Conservation (phyloP, 2,113 vertebrate species). For the Vidua chalybeata region DNA sequence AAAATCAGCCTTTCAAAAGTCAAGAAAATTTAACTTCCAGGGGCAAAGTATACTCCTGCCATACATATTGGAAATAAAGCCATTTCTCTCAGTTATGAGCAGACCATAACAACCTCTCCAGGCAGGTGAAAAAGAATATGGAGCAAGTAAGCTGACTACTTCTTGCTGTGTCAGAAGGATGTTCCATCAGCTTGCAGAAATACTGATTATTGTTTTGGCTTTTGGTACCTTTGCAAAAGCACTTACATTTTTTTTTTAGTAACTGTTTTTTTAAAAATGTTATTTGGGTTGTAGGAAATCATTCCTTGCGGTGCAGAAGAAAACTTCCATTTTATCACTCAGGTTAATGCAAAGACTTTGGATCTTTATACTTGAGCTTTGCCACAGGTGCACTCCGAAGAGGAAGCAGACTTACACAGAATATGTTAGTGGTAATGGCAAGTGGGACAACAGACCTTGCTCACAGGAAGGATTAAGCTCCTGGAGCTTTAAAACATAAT, state of each 20-base stretch:
- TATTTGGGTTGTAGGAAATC: not conserved
- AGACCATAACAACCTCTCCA: not conserved
- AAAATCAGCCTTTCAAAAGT: not conserved
- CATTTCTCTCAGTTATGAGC: not conserved
- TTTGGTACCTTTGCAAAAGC: not conserved
- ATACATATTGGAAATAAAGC: not conserved
- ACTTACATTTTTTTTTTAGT: not conserved
- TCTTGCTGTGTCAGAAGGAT: not conserved
- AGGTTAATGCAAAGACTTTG: not conserved
- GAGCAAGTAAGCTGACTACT: not conserved
- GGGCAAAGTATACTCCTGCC: not conserved
- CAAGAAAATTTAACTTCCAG: not conserved
- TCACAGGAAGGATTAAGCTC: constrained; percentile 22
- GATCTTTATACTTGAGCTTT: not conserved
- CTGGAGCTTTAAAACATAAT: constrained; percentile 62
- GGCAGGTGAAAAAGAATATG: not conserved
- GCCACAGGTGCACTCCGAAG: not conserved
- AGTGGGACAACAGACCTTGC: not conserved
- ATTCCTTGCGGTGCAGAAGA: not conserved
- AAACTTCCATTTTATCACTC: not conserved
- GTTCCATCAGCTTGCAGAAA: not conserved
- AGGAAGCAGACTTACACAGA: not conserved
- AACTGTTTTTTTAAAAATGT: not conserved
- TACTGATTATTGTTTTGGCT: not conserved
- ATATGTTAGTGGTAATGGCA: not conserved